These are phyloP conservation scores for Aporrectodea caliginosa DNA, from an alignment of 1,140 invertebrate genomes.

Conservation along the genomic window DNA sequence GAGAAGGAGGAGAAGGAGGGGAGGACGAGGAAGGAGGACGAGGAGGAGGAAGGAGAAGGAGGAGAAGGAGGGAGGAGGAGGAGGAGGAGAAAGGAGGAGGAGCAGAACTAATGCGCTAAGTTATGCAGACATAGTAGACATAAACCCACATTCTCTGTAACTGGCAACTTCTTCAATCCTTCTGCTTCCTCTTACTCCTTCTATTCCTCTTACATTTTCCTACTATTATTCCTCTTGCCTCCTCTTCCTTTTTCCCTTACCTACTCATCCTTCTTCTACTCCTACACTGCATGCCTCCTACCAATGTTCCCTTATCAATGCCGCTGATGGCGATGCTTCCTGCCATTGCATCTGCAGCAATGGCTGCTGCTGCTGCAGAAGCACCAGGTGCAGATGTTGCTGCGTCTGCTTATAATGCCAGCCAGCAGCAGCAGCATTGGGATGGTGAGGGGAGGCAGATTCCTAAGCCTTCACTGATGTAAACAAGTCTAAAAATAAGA, in stretches of 20 bases:
- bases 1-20: too few species aligned
- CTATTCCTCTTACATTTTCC: neutral
- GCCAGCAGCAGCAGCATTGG: neutral
- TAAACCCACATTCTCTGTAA: too few species aligned
- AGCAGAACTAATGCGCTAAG: neutral
- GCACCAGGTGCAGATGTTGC: neutral
- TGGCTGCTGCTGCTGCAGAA: neutral
- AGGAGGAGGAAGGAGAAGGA: too few species aligned
- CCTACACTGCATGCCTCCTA: neutral
- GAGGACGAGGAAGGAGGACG: too few species aligned
- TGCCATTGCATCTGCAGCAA: neutral
- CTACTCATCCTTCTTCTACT: neutral
- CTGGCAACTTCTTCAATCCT: neutral
- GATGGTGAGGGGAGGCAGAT: too few species aligned
- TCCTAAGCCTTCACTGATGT: too few species aligned
- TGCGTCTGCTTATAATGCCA: neutral
- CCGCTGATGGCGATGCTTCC: too few species aligned
- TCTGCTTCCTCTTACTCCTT: neutral
- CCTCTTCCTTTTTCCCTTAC: neutral
- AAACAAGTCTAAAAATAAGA: too few species aligned
- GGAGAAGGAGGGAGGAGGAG: too few species aligned
- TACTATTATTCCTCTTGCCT: neutral
- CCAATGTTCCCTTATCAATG: too few species aligned
- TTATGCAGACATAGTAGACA: neutral
- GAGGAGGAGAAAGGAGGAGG: too few species aligned